phyloP scores from a whole-genome alignment of 2,888 invertebrate species.

The Trimorus sp. region DNA sequence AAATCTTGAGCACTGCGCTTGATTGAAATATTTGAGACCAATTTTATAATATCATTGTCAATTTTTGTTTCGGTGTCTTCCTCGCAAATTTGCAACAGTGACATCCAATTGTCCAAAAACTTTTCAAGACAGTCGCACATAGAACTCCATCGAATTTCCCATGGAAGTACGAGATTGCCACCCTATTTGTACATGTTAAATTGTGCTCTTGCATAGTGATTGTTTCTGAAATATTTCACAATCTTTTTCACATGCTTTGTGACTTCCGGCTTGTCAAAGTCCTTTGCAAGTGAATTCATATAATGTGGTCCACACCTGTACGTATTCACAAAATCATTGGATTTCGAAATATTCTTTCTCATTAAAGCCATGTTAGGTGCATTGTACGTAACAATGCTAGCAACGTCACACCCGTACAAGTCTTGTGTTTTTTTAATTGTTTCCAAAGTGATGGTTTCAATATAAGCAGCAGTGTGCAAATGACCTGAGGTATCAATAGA shows the following conservation, averaged over 20 bases:
- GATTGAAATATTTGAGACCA: too few relatives aligned
- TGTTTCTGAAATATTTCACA: constrained; percentile 19
- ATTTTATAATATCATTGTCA: too few relatives aligned
- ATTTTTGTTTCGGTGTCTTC: too few relatives aligned
- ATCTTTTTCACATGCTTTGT: constrained; percentile 34
- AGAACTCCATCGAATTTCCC: constrained; percentile 2
- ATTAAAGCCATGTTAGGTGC: constrained; percentile 1
- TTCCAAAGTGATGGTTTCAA: background rate
- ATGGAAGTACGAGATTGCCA: constrained; percentile 15
- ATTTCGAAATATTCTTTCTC: background rate
- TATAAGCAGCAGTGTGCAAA: constrained; percentile 12
- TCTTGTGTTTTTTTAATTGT: constrained; percentile 7
- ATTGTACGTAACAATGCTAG: background rate
- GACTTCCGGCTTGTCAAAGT: constrained; percentile 15
- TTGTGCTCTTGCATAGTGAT: constrained; percentile 9
- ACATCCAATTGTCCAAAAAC: too few relatives aligned
- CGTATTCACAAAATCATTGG: background rate
- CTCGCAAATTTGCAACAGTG: too few relatives aligned
- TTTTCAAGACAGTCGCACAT: too few relatives aligned
- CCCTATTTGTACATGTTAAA: constrained; percentile 18
- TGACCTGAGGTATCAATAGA: constrained; percentile 40
- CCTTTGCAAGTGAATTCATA: constrained; percentile 16
- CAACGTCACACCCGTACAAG: background rate
- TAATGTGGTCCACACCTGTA: constrained; percentile 20
- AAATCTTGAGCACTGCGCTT: too few relatives aligned